A percentile compares a stretch with the other conserved stretches of the same genome.
phyloP scores from a whole-genome alignment of 1,140 invertebrate genomes.

The Euura saliciscinereae region DNA sequence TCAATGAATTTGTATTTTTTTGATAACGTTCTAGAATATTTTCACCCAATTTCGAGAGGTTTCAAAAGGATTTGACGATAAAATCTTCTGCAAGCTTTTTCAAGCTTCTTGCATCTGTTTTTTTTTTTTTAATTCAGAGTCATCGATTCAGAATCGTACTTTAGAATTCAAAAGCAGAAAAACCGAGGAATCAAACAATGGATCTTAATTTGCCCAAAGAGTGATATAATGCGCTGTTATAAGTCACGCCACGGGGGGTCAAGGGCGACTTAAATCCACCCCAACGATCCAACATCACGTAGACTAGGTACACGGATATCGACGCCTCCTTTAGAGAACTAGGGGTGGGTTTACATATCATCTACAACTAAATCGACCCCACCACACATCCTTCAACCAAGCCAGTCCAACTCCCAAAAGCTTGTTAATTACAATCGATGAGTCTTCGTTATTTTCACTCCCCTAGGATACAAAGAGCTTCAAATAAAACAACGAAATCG shows the following conservation, averaged over 20 bases:
- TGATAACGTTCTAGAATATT: too few species aligned
- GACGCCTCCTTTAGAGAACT: neutral
- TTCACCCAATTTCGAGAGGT: neutral
- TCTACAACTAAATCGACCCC: too few species aligned
- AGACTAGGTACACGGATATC: constrained; percentile 17
- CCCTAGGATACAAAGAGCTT: too few species aligned
- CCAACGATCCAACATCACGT: constrained; percentile 47
- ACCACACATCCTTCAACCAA: too few species aligned
- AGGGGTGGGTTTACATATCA: too few species aligned
- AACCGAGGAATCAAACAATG: constrained; percentile 26
- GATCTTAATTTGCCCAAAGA: constrained; percentile 44
- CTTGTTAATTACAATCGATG: too few species aligned
- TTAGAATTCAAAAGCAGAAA: neutral
- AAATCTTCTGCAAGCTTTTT: neutral
- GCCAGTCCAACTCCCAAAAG: too few species aligned
- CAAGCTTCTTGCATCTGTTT: neutral
- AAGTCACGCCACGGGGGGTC: constrained; percentile 42
- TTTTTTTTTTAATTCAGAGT: neutral
- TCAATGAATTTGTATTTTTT: neutral
- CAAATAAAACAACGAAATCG: too few species aligned
- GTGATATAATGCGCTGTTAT: constrained; percentile 27
- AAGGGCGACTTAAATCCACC: constrained; percentile 38
- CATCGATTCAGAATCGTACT: neutral
- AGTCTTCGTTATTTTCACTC: too few species aligned
- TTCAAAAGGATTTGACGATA: neutral